A percentile compares a stretch with the other conserved stretches of the same genome.
These are phyloP conservation scores for Urocitellus parryii DNA, from an alignment of 2,113 vertebrate genomes.

Conservation along the genomic window DNA sequence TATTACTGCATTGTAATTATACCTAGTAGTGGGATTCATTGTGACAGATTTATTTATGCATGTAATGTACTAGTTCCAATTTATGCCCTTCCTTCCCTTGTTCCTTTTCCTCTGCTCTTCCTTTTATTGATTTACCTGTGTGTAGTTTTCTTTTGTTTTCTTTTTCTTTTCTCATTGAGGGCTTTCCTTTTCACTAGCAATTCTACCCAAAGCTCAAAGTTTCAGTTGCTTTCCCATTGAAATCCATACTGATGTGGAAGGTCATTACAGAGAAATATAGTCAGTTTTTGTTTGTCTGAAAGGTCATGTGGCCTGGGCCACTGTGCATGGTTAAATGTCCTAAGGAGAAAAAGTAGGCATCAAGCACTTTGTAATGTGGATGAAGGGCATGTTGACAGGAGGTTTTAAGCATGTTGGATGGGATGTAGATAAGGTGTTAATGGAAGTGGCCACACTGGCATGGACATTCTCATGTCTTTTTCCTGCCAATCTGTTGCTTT, in stretches of 20 bases:
- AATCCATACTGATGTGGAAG: not conserved
- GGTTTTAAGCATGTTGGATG: too few relatives aligned
- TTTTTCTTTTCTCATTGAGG: too few relatives aligned
- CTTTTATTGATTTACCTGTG: too few relatives aligned
- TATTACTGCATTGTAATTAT: too few relatives aligned
- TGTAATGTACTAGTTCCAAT: too few relatives aligned
- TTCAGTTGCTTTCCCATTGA: not conserved
- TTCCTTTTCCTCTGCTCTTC: too few relatives aligned
- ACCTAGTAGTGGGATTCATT: too few relatives aligned
- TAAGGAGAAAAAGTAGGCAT: not conserved
- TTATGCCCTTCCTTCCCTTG: too few relatives aligned
- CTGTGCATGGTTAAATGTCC: not conserved
- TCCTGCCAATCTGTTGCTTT: not conserved
- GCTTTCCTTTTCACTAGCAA: not conserved
- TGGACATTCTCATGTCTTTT: not conserved
- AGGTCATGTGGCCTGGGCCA: not conserved
- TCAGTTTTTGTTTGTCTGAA: conserved; percentile 21
- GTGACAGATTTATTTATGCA: too few relatives aligned
- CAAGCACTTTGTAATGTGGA: not conserved
- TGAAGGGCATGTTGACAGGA: not conserved
- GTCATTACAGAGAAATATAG: not conserved
- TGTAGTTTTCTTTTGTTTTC: too few relatives aligned
- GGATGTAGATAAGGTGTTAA: not conserved
- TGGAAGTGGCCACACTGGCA: not conserved
- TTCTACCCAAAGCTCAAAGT: not conserved